Conservation (phyloP, 2,888 invertebrate species). For the Acleris cristana region DNA sequence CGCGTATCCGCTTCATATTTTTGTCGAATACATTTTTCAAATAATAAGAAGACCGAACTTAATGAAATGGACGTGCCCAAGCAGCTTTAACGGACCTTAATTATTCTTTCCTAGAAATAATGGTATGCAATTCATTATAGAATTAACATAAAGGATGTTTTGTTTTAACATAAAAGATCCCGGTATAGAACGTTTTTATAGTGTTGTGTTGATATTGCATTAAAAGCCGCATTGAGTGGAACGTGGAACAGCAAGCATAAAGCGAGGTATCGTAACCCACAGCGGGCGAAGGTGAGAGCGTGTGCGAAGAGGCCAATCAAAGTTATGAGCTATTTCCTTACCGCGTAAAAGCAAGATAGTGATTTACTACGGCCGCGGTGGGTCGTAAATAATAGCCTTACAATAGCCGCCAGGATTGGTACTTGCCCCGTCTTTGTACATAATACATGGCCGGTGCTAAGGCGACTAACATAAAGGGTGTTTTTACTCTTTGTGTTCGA, state of each 20-base stretch:
- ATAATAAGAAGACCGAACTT: constrained; percentile 1
- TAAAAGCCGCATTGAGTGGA: constrained; percentile 9
- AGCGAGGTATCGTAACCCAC: constrained; percentile 4
- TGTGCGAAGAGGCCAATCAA: constrained; percentile 61
- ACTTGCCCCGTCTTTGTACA: constrained; percentile 28
- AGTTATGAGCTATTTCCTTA: constrained; percentile 64
- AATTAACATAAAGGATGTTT: constrained; percentile 37
- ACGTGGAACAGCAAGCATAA: constrained; percentile 14
- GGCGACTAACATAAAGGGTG: constrained; percentile 27
- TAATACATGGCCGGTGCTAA: constrained; percentile 18
- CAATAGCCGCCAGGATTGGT: constrained; percentile 42
- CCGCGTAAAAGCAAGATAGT: constrained; percentile 56
- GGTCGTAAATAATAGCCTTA: constrained; percentile 54
- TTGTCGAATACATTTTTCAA: neutral
- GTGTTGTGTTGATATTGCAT: constrained; percentile 14
- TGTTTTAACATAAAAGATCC: constrained; percentile 35
- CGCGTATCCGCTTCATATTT: neutral
- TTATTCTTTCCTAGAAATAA: constrained; percentile 35
- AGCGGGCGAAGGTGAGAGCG: constrained; percentile 53
- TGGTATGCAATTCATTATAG: constrained; percentile 31
- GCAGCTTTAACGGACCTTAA: constrained; percentile 23
- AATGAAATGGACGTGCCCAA: constrained; percentile 16
- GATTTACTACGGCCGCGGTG: constrained; percentile 57
- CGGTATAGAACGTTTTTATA: constrained; percentile 11
- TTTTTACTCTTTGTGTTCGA: constrained; percentile 29